Evolutionary conservation across 2,113 vertebrate genomes (phyloP).

Genomic region (Xenopus borealis): DNA sequence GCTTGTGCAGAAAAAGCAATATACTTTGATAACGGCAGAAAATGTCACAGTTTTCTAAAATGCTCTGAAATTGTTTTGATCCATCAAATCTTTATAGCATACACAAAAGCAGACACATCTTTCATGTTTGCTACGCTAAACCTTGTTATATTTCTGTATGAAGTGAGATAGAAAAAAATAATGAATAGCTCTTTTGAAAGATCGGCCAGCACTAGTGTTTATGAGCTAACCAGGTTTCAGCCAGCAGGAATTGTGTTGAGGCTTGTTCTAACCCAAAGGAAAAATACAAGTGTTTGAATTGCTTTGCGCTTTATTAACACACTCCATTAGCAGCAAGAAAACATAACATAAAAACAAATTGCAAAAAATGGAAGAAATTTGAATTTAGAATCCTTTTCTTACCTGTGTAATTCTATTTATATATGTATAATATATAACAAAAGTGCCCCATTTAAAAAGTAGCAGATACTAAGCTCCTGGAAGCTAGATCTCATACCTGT

Average conservation of each 20-base stretch:
- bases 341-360: not conserved
- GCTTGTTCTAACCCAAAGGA: not conserved
- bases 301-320: not conserved
- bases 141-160: not conserved
- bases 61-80: slow-evolving; percentile 1
- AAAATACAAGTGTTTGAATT: not conserved
- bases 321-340: not conserved
- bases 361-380: not conserved
- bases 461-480: too few relatives aligned
- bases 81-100: not conserved
- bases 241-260: slow-evolving; percentile 9
- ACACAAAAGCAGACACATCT: slow-evolving; percentile 11
- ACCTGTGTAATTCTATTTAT: too few relatives aligned
- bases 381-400: not conserved
- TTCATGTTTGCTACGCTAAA: slow-evolving; percentile 9
- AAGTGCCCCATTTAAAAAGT: too few relatives aligned
- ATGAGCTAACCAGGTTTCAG: not conserved
- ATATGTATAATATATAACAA: too few relatives aligned
- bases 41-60: not conserved
- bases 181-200: not conserved
- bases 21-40: not conserved
- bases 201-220: slow-evolving; percentile 1
- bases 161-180: not conserved
- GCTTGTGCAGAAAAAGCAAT: not conserved
- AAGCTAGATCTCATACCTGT: too few relatives aligned